phyloP scores from a whole-genome alignment of 2,797 vertebrate species.

The Chiroxiphia lanceolata region DNA sequence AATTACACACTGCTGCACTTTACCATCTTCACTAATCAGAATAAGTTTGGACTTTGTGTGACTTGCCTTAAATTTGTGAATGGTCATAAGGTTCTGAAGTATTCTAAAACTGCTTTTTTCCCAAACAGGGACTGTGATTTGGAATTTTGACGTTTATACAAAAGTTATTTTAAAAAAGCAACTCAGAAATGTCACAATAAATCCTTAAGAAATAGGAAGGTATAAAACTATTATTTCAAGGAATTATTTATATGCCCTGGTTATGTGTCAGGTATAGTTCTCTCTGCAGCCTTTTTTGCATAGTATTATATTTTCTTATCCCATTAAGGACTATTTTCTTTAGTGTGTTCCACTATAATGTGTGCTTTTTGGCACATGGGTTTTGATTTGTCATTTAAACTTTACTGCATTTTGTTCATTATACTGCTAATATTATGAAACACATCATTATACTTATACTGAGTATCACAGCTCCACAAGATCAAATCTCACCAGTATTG shows the following conservation, averaged over 20 bases:
- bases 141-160: not conserved
- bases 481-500: conserved; percentile 3
- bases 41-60: not conserved
- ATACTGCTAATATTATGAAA: conserved; percentile 62
- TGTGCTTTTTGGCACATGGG: not conserved
- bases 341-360: not conserved
- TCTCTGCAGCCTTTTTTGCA: not conserved
- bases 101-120: not conserved
- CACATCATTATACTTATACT: conserved; percentile 51
- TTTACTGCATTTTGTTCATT: not conserved
- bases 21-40: not conserved
- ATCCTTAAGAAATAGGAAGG: not conserved
- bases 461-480: not conserved
- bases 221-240: not conserved
- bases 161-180: not conserved
- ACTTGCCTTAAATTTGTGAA: not conserved
- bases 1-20: not conserved
- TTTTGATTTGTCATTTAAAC: conserved; percentile 33
- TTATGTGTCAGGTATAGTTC: not conserved
- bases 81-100: not conserved
- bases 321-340: not conserved
- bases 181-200: not conserved
- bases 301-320: not conserved
- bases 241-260: not conserved
- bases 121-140: not conserved